Evolutionary conservation across 2,888 invertebrate species (phyloP), one percentile per base, ranked within the genome.

Genomic region (Psococerastis gibbosa): DNA sequence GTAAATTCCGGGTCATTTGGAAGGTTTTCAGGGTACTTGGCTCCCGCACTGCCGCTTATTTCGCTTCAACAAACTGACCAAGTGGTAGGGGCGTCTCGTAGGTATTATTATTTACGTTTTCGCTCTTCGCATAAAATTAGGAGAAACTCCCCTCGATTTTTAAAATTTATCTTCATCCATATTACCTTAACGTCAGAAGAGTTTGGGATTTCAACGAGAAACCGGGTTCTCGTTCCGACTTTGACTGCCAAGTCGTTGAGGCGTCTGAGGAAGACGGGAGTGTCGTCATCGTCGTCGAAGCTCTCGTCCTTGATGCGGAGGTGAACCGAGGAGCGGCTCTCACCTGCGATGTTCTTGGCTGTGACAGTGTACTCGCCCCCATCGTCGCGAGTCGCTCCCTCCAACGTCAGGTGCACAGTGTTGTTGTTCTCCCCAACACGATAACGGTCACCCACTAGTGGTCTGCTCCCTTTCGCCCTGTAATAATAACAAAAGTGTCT

Each of bases 211-310:
- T 88, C 87, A 41, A 85, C 82, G 41, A 88, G 70, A 56, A 88
- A 78, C 52, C 87, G 68, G 1, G 84, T 81, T 55, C 87, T 69
- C 34, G 85, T 83, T 56, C 89, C 89, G 56, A 91, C 87, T 66
- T 89, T 87, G 47, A 85, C 87, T 11, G 82, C 77, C 43, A 88
- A 73, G 63, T 91, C 87, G 56, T 78, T 79, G 43, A 91, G 73
- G 49, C 85, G 71, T 48, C 89, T 71, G 48, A 87, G 66, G 64
- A 92, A 89, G 50, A 75, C 69, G 18, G 92, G 91, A 8, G 80
- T 79, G 60, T 78, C 75, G 48, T 78, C 78, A 42, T 75, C 75
- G 2, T 65, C 65, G 33, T 65, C 64, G n/a, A 55, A 51, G 15
- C 48, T 49, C 22, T 51, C 52, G 56, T 70, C 71, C 48, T 71